These are phyloP conservation scores for Cherax destructor DNA, from an alignment of 1,140 invertebrate species.

Conservation along the genomic window DNA sequence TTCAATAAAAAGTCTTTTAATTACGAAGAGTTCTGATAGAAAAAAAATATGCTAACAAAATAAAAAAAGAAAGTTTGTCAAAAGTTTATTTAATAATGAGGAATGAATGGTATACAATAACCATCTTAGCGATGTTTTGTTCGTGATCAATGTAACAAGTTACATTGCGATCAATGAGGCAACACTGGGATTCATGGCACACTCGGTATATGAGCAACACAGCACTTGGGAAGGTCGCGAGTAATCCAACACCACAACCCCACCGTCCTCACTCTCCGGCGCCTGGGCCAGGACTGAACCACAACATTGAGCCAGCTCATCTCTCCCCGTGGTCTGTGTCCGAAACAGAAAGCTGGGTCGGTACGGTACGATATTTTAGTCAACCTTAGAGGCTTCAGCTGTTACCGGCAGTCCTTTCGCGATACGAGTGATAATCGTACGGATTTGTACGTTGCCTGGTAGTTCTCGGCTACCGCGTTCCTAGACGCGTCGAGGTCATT, in stretches of 20 bases:
- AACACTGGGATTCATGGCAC: neutral
- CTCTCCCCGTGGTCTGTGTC: constrained; percentile 7
- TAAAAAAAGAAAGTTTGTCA: neutral
- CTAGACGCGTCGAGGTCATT: no score
- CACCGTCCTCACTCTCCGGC: constrained; percentile 23
- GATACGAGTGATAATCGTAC: no score
- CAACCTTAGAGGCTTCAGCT: neutral
- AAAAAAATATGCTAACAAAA: neutral
- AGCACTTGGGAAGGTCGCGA: neutral
- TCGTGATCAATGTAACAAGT: neutral
- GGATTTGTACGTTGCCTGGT: no score
- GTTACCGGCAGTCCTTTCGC: neutral
- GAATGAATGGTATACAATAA: neutral
- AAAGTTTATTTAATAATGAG: neutral
- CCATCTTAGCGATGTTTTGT: neutral
- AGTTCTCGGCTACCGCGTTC: no score
- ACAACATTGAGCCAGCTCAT: neutral
- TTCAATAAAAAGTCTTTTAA: neutral
- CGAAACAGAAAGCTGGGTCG: neutral
- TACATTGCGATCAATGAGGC: neutral
- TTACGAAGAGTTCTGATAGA: no score
- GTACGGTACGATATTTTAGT: constrained; percentile 28
- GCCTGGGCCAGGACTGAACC: constrained; percentile 27
- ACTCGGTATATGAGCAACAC: neutral
- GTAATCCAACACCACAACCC: constrained; percentile 8